Evolutionary conservation across 2,888 invertebrate species (phyloP).

Genomic region (Metalampra italica): DNA sequence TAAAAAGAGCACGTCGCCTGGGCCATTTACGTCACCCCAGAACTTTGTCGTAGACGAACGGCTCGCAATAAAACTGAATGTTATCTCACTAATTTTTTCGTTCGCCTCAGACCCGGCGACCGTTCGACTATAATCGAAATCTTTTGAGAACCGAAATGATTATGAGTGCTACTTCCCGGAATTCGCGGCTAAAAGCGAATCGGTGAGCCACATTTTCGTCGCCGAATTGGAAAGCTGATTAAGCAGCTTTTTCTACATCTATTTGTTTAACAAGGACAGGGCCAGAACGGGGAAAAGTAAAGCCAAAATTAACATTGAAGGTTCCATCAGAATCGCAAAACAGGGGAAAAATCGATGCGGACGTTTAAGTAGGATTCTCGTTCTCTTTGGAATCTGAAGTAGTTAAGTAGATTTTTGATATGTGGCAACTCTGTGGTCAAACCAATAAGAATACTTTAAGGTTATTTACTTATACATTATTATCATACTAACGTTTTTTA

Average conservation of each 20-base stretch:
- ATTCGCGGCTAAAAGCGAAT: conserved; percentile 32
- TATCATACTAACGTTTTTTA: too few species aligned
- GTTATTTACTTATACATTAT: too few species aligned
- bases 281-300: background rate
- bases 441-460: too few species aligned
- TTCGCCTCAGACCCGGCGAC: conserved; percentile 28
- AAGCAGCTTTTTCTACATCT: conserved; percentile 7
- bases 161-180: conserved; percentile 33
- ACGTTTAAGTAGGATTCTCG: background rate
- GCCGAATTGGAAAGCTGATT: conserved; percentile 24
- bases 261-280: background rate
- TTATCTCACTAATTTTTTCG: conserved; percentile 60
- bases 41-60: conserved; percentile 50
- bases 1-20: conserved; percentile 39
- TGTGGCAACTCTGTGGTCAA: too few species aligned
- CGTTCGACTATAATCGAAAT: conserved; percentile 29
- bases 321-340: background rate
- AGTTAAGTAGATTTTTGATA: too few species aligned
- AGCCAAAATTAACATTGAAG: conserved; percentile 1
- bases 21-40: conserved; percentile 48
- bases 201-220: conserved; percentile 28
- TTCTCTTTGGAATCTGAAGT: too few species aligned
- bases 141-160: conserved; percentile 32
- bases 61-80: conserved; percentile 57
- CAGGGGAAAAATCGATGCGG: background rate